Evolutionary conservation across 2,113 vertebrate species (phyloP).

Genomic region (Myotis lucifugus): DNA sequence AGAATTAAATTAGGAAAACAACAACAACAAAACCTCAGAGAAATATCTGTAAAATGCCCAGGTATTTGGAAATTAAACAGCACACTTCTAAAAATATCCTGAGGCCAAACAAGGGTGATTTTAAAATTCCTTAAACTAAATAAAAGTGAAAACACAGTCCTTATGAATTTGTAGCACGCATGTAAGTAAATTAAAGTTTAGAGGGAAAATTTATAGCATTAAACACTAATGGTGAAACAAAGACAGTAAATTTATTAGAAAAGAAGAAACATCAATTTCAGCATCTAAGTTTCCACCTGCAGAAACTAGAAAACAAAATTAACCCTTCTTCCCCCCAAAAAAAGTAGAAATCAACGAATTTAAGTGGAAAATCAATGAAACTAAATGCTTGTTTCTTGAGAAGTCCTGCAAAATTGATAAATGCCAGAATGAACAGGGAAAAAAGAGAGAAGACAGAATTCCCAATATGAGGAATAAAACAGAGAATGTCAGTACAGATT

Average conservation of each 20-base stretch:
- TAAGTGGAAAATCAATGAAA: conserved; percentile 3
- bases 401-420: not conserved
- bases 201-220: not conserved
- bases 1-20: not conserved
- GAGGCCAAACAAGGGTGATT: not conserved
- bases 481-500: not conserved
- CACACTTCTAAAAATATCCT: not conserved
- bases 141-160: not conserved
- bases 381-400: not conserved
- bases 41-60: not conserved
- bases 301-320: not conserved
- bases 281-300: not conserved
- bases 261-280: not conserved
- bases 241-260: too few relatives aligned
- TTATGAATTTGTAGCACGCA: not conserved
- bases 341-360: not conserved
- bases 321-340: not conserved
- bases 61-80: not conserved
- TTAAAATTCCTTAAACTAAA: not conserved
- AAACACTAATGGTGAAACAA: not conserved
- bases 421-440: not conserved
- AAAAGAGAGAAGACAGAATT: not conserved
- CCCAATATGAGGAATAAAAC: not conserved
- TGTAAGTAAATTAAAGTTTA: not conserved
- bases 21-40: not conserved